Evolutionary conservation across 1,140 invertebrate species (phyloP), one percentile per base, ranked within the genome.

Genomic region (Nasonia longicornis): DNA sequence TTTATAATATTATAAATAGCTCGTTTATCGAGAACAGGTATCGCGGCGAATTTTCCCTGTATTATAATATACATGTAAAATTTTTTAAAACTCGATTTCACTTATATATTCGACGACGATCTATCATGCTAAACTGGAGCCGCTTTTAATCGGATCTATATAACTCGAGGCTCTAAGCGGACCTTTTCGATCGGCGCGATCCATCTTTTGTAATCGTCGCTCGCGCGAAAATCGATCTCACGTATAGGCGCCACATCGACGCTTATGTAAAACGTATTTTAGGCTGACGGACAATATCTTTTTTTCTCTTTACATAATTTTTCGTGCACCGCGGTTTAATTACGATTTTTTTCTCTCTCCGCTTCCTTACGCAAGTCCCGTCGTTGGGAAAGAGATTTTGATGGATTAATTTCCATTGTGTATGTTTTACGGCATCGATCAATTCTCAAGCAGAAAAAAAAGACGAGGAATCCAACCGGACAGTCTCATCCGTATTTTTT

Each of bases 191-290:
- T 67, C 29, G 29, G 16, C n/a, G 64, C 2, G 69, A 71, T 73
- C 20, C 71, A 73, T 26, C 71, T 73, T 29, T 45, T 48, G 16
- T 45, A 73, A 73, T 73, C 71, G 71, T 73, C 71, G 48, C 71
- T 42, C 20, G 42, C 31, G 31, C 31, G 42, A 29, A 73, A 12
- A 73, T 73, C 71, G n/a, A 48, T 48, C 42, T 73, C 71, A 48
- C 11, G n/a, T 22, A n/a, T 22, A 10, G 71, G n/a, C n/a, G 38
- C 29, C 42, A 22, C 42, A 42, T 42, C 8, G 38, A 42, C 38
- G 11, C 42, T 73, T 73, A 73, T 16, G 52, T 73, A 73, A 73
- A 42, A 73, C 48, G 26, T 72, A 72, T 45, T 45, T 45, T 29
- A 48, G 16, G 70, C 70, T n/a, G 70, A 22, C 35, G 2, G 22